Evolutionary conservation across 2,888 invertebrate species (phyloP), one percentile per base, ranked within the genome.

Genomic region (Cetonia aurata): DNA sequence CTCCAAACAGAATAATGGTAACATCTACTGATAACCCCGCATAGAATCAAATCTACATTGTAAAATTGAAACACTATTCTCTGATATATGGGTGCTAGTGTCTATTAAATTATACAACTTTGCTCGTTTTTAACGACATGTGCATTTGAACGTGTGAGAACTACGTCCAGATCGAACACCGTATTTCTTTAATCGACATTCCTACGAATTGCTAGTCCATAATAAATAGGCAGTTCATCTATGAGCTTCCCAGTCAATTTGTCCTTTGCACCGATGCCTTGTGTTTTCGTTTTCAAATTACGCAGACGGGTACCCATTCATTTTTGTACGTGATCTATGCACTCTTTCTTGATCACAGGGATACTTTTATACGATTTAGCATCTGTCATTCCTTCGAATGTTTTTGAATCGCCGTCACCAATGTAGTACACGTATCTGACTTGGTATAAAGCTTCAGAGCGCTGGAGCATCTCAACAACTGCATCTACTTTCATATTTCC

Each of bases 181-280:
- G n/a, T n/a, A n/a, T n/a, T n/a, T n/a, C n/a, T n/a, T n/a, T n/a
- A n/a, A n/a, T n/a, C n/a, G n/a, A n/a, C n/a, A 13, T 57, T 56
- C 4, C 68, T n/a, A 17, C 70, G 65, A n/a, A 70, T 70, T 13
- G 70, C 52, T 48, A 70, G 44, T 44, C 66, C 70, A 17, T 42
- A 42, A 46, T 44, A 68, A 9, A 57, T 68, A 6, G 41, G 2
- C 41, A 57, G n/a, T 42, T 68, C 68, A 41, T 68, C 57, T n/a
- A 57, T 68, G 15, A 68, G 31, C 42, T 68, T 68, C 4, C 15
- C 57, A 1, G 68, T 68, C 19, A 68, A 46, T 19, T 68, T 68
- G 3, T 44, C 68, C 42, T 57, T 68, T 10, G 56, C 68, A 6
- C 68, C 68, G 25, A 68, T 42, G 33, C 37, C 68, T 57, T 67